Conservation (phyloP, 2,797 vertebrate genomes). For the Dryobates pubescens region DNA sequence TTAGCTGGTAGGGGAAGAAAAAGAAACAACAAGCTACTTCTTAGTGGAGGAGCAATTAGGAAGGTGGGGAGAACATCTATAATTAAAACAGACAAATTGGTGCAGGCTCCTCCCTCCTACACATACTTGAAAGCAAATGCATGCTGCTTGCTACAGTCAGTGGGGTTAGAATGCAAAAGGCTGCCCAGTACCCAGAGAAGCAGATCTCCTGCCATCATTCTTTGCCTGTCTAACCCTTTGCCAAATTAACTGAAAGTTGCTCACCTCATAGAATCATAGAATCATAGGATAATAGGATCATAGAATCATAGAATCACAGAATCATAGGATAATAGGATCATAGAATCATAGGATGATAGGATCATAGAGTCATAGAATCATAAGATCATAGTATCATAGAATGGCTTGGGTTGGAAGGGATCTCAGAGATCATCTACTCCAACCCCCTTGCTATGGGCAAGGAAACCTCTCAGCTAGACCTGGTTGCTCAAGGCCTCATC, state of each 20-base stretch:
- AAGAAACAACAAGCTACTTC: conserved; percentile 66
- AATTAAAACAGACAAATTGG: conserved; percentile 73
- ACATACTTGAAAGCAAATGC: neutral
- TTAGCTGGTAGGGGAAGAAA: conserved; percentile 70
- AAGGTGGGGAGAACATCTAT: conserved; percentile 72
- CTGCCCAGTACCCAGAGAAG: neutral
- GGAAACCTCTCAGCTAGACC: too few species aligned
- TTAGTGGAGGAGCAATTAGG: conserved; percentile 77
- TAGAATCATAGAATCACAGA: too few species aligned
- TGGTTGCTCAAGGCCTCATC: too few species aligned
- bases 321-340: too few species aligned
- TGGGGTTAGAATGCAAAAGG: neutral
- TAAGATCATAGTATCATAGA: too few species aligned
- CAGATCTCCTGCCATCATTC: neutral
- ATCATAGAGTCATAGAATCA: too few species aligned
- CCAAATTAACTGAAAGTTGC: neutral
- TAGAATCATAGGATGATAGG: too few species aligned
- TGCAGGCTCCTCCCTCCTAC: conserved; percentile 13
- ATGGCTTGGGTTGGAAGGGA: too few species aligned
- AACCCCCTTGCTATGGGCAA: too few species aligned
- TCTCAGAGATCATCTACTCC: too few species aligned
- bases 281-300: too few species aligned
- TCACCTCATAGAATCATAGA: neutral
- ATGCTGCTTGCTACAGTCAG: neutral
- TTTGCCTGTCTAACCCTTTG: neutral